Conservation (phyloP, 2,888 invertebrate genomes). For the Nomada ruficornis region DNA sequence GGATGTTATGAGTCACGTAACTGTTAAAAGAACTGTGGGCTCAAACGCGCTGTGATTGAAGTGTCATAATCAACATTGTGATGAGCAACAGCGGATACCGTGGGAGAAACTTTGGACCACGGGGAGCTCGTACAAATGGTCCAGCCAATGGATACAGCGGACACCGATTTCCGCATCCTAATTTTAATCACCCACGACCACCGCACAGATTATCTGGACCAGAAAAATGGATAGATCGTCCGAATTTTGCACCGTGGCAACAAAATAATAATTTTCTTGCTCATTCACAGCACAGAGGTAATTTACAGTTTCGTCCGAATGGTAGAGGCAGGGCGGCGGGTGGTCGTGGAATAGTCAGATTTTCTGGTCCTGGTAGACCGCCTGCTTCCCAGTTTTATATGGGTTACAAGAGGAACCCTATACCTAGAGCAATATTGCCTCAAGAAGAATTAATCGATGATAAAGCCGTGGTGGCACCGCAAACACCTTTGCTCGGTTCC, state of each 20-base stretch:
- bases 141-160: constrained; percentile 57
- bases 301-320: constrained; percentile 39
- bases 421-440: neutral
- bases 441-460: constrained; percentile 23
- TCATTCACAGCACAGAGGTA: constrained; percentile 49
- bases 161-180: constrained; percentile 55
- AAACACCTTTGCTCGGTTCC: constrained; percentile 76
- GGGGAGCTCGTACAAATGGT: constrained; percentile 67
- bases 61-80: constrained; percentile 59
- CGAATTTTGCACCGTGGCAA: constrained; percentile 56
- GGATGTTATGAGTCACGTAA: constrained; percentile 28
- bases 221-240: constrained; percentile 58
- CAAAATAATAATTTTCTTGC: constrained; percentile 55
- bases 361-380: constrained; percentile 66
- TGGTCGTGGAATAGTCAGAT: constrained; percentile 57
- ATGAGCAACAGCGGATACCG: constrained; percentile 78
- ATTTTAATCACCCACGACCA: constrained; percentile 57
- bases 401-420: constrained; percentile 22
- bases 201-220: constrained; percentile 47
- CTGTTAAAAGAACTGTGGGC: constrained; percentile 28
- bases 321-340: constrained; percentile 44
- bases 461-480: neutral
- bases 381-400: constrained; percentile 14
- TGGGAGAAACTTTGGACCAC: constrained; percentile 77
- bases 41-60: constrained; percentile 38